phyloP scores from a whole-genome alignment of 2,797 vertebrate species.

The Pachyuromys duprasi region DNA sequence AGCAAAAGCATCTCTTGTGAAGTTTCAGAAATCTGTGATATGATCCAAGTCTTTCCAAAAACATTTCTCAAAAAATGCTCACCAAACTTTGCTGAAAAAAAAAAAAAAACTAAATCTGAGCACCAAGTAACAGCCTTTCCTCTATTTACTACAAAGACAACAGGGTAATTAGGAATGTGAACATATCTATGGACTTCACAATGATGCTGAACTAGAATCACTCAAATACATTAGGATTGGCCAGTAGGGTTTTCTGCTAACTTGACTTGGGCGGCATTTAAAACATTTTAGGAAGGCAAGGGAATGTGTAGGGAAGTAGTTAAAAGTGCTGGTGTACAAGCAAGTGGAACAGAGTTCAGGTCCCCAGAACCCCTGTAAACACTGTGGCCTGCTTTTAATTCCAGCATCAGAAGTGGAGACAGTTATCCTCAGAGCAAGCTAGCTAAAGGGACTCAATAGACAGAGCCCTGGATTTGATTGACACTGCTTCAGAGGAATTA shows the following conservation, averaged over 20 bases:
- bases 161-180: background rate
- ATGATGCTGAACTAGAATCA: background rate
- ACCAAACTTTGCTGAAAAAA: background rate
- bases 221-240: background rate
- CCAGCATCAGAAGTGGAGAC: background rate
- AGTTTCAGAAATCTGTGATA: slow-evolving; percentile 17
- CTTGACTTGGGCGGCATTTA: slow-evolving; percentile 11
- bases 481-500: background rate
- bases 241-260: background rate
- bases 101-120: background rate
- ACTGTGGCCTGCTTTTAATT: background rate
- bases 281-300: background rate
- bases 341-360: background rate
- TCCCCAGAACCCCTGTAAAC: background rate
- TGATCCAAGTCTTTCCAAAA: slow-evolving; percentile 44
- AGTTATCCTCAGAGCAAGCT: background rate
- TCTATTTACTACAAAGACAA: background rate
- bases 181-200: background rate
- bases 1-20: background rate
- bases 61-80: slow-evolving; percentile 1
- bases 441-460: background rate
- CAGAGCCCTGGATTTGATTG: background rate
- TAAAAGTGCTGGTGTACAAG: background rate
- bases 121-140: background rate
- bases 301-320: background rate